phyloP scores from a whole-genome alignment of 2,888 invertebrate species.

The Bellardia pandia region DNA sequence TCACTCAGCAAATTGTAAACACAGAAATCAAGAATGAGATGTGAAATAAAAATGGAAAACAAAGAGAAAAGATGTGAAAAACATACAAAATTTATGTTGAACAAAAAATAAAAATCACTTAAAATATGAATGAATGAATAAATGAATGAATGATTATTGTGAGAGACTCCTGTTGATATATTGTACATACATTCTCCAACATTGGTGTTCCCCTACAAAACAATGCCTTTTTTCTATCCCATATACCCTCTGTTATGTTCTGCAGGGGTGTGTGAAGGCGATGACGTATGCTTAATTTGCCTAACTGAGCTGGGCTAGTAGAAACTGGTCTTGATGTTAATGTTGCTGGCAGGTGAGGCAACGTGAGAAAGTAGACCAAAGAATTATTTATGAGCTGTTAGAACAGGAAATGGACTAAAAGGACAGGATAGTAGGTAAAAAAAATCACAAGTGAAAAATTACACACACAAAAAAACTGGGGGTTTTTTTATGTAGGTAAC shows the following conservation, averaged over 20 bases:
- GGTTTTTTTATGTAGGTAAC: conserved; percentile 48
- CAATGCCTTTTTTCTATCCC: conserved; percentile 4
- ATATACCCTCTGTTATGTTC: neutral
- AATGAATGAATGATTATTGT: conserved; percentile 69
- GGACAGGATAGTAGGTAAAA: conserved; percentile 36
- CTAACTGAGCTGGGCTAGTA: conserved; percentile 7
- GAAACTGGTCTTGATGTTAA: conserved; percentile 71
- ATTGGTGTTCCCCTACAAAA: conserved; percentile 15
- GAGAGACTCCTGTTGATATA: conserved; percentile 46
- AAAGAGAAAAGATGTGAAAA: conserved; percentile 35
- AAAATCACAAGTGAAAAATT: conserved; percentile 66
- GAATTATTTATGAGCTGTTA: conserved; percentile 72
- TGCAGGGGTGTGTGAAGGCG: conserved; percentile 75
- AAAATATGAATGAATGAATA: conserved; percentile 67
- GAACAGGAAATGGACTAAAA: conserved; percentile 69
- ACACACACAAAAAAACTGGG: conserved; percentile 13
- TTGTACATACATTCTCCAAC: neutral
- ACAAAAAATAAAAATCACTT: conserved; percentile 64
- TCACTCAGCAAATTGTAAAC: conserved; percentile 25
- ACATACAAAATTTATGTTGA: conserved; percentile 52
- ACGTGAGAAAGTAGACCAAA: conserved; percentile 59
- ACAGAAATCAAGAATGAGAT: conserved; percentile 40
- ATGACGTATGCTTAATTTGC: conserved; percentile 82
- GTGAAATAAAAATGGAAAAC: conserved; percentile 27
- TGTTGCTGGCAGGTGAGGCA: conserved; percentile 8